Base-by-base conservation (phyloP, 2,888 invertebrate species). In the Hecatera dysodea region DNA sequence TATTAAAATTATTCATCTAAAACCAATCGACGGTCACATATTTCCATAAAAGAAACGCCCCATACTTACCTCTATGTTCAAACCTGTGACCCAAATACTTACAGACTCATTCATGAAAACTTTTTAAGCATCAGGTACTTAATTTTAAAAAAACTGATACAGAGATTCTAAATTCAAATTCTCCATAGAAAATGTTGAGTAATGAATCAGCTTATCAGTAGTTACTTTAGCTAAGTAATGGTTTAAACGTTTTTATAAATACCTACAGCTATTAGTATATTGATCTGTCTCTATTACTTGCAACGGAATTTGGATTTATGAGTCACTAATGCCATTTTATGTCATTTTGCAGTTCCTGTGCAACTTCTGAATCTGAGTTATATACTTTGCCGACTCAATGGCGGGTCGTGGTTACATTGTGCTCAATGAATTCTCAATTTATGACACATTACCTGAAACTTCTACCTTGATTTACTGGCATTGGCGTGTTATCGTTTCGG, bases 251-350 rank as follows among this genome's bases (percentile, higher is more conserved):
- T n/a, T n/a, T n/a, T n/a, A n/a, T n/a, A n/a, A n/a, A n/a, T n/a
- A n/a, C n/a, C n/a, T n/a, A n/a, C n/a, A n/a, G n/a, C n/a, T n/a
- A n/a, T n/a, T 62, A 71, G 59, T 75, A 57, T 57, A 75, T 74
- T 72, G 74, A 67, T 46, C 22, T 63, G 62, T 33, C 59, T 70
- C 73, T 72, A 76, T 67, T 59, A 70, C 65, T 24, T 68, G 67
- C 70, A 76, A 62, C 22, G 64, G 61, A 82, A 80, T 80, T 76
- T 56, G 66, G 74, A 84, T 85, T 82, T 82, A 82, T 65, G 83
- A 68, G 48, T 44, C 67, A 70, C 68, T 82, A 82, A 84, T 84
- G 55, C 70, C 68, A n/a, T n/a, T 76, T 76, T 64, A 77, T 60
- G 74, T 68, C 83, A 80, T 74, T 82, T 74, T 72, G 57, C 67